Percentiles rank a stretch among this genome's conserved stretches.
These are phyloP conservation scores for Rhabdomys dilectus DNA, from an alignment of 2,113 vertebrate genomes.

Conservation along the genomic window DNA sequence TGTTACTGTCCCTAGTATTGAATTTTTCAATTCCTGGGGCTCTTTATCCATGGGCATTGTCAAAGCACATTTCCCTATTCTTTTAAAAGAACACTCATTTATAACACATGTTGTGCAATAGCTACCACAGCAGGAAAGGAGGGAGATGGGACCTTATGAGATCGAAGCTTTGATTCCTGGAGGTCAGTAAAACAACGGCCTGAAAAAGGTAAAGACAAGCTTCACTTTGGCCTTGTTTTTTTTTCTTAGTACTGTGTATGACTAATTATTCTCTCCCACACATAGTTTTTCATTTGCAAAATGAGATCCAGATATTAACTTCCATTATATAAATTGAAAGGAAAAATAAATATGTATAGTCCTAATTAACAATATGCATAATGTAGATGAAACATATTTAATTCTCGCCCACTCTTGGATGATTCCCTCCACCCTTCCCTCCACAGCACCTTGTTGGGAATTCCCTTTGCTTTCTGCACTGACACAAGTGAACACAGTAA, in stretches of 20 bases:
- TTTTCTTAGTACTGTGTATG: neutral
- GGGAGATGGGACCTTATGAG: neutral
- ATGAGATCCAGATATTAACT: neutral
- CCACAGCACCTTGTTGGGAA: neutral
- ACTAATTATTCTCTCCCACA: neutral
- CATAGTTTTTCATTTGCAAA: conserved; percentile 20
- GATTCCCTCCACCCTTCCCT: neutral
- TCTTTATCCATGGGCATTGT: conserved; percentile 27
- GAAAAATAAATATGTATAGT: neutral
- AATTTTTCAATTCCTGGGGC: conserved; percentile 48
- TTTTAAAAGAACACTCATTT: conserved; percentile 2
- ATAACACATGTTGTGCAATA: neutral
- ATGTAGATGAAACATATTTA: neutral
- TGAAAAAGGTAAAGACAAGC: neutral
- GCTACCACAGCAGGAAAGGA: neutral
- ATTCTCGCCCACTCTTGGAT: neutral
- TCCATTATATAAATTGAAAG: neutral
- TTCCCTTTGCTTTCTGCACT: neutral
- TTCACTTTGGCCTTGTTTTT: neutral
- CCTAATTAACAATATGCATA: neutral
- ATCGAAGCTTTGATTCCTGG: neutral
- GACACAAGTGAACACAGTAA: neutral
- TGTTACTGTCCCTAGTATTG: neutral
- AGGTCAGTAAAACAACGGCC: neutral
- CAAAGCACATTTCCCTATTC: conserved; percentile 6